Evolutionary conservation across 2,888 invertebrate species (phyloP).

Genomic region (Alentia gelatinosa): DNA sequence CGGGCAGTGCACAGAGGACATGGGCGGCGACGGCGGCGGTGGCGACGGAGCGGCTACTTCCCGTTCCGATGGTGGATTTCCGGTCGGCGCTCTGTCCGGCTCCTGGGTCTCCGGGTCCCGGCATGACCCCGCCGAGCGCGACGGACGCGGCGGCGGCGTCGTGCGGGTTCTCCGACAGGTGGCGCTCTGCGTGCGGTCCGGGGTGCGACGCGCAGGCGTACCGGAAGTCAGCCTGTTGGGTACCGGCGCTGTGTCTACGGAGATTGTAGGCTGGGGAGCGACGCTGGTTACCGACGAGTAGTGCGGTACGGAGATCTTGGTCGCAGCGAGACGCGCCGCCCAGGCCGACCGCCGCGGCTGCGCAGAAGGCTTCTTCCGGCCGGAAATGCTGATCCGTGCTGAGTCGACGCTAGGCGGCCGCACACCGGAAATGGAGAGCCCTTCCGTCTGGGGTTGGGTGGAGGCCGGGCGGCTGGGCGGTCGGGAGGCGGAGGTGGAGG

Average conservation of each 20-base stretch:
- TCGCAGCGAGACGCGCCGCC: not conserved
- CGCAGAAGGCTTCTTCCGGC: not conserved
- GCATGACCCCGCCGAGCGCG: slow-evolving; percentile 47
- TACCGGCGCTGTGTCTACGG: not conserved
- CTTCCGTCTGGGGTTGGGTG: not conserved
- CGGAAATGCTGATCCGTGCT: not conserved
- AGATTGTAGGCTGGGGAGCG: not conserved
- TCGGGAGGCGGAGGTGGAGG: slow-evolving; percentile 10
- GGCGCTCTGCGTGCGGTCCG: slow-evolving; percentile 39
- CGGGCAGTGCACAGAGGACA: not conserved
- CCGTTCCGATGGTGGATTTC: not conserved
- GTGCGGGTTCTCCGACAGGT: not conserved
- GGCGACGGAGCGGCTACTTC: not conserved
- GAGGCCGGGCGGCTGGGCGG: not conserved
- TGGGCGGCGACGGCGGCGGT: not conserved
- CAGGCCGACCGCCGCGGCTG: not conserved
- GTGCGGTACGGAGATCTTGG: not conserved
- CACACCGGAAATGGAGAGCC: not conserved
- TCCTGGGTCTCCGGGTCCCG: not conserved
- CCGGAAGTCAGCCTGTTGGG: not conserved
- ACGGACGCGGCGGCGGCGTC: not conserved
- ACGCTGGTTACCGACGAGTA: not conserved
- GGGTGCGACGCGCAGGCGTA: not conserved
- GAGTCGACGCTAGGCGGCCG: not conserved
- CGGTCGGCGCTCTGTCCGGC: no score